Base-by-base conservation (phyloP, 1,140 invertebrate species). In the Drosophila mayri region DNA sequence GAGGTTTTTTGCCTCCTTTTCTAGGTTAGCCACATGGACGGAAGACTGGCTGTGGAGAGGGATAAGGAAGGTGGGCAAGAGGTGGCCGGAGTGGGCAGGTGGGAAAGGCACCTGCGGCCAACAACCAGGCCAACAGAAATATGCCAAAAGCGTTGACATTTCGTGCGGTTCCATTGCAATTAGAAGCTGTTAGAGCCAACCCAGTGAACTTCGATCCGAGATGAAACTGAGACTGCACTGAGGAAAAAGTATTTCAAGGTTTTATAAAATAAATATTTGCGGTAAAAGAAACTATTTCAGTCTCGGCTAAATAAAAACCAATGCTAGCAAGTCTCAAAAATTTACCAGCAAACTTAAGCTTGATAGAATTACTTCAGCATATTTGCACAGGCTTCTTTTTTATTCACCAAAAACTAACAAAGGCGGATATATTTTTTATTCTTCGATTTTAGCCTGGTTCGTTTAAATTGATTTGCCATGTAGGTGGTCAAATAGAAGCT, bases 81-180 rank as follows among this genome's bases (percentile, higher is more conserved):
- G 43, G n/a, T n/a, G 41, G 28, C 32, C 41, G 64, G 38, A 18
- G 71, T 52, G 52, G 54, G 55, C 35, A 58, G 20, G 6, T 60
- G 66, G 71, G 50, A 79, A 68, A 74, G 80, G 83, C 84, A 87
- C 83, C 84, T 87, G 83, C 76, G 68, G 37, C 54, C 60, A 44
- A 44, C 73, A 63, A 62, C 74, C 57, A 70, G 18, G 50, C 55
- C 44, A 58, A 79, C 49, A 81, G 68, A 81, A 86, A 75, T 81
- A 78, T 85, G 82, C 64, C 75, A 74, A 81, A 72, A 79, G 64
- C 72, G 84, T 87, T 87, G 84, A 87, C 84, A 87, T 87, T 87
- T 88, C 84, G 76, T 88, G 84, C 76, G 65, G 80, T 73, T 70
- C 50, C 57, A 44, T 63, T 83, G 84, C 84, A 87, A 88, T 88